Base-by-base conservation (phyloP, 2,113 vertebrate genomes). In the Platysteira castanea region DNA sequence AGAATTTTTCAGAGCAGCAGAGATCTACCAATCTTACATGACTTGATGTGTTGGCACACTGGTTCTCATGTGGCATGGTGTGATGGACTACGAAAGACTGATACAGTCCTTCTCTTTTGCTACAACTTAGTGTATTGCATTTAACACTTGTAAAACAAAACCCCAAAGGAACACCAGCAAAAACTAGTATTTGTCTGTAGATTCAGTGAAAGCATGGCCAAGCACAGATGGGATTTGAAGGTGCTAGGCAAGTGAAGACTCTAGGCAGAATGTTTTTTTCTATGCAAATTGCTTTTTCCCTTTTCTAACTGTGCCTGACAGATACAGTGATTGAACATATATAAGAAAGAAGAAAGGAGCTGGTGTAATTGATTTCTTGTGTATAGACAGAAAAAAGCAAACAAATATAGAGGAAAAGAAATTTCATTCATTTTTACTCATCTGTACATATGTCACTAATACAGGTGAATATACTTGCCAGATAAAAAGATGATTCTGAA, bases 81-180 rank as follows among this genome's bases (percentile, higher is more conserved):
- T 69, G 21, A 44, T 52, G 30, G 79, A 10, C 46, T 56, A 6
- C 0, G 0, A 21, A 80, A 60, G 37, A 47, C 46, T 56, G n/a
- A 39, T 5, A 0, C 10, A 53, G 16, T 37, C 53, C 7, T 75
- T 79, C 39, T 24, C 28, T 50, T 84, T 15, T 37, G 4, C 16
- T 65, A 4, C 16, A 39, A 2, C 33, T 49, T 52, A 12, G 17
- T 57, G 11, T 61, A 9, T 47, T 87, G 50, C 15, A 6, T 89
- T 69, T 81, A 68, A 56, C 27, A 13, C 17, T n/a, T 27, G 20
- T 54, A 47, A 73, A 69, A 39, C 10, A 64, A 52, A 31, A 2
- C 6, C 7, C 14, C 4, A 3, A 7, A 10, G 68, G 13, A 2
- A 0, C 11, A 11, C 1, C 35, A 60, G 1, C 1, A 42, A 57